Conservation (phyloP, 2,888 invertebrate species). For the Cosmia trapezina region DNA sequence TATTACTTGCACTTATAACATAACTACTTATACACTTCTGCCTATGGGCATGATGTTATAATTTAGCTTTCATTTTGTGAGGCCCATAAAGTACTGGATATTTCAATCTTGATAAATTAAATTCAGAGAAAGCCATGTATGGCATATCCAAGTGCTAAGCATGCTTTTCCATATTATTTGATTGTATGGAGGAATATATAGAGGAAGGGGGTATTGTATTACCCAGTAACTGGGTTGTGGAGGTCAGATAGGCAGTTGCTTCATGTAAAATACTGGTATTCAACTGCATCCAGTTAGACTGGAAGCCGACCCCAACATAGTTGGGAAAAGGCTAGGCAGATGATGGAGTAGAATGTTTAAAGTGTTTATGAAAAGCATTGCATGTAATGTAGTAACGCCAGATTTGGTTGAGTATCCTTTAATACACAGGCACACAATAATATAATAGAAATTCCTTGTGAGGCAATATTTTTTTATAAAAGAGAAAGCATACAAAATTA, state of each 20-base stretch:
- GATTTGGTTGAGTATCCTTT: not conserved
- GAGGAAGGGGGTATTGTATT: too few species aligned
- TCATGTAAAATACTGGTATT: too few species aligned
- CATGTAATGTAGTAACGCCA: not conserved
- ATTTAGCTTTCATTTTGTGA: not conserved
- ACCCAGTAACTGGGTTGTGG: too few species aligned
- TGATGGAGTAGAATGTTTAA: not conserved
- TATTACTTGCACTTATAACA: too few species aligned
- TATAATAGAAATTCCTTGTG: not conserved
- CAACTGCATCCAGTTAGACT: too few species aligned
- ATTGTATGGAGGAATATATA: not conserved
- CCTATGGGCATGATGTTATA: not conserved
- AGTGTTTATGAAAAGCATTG: not conserved
- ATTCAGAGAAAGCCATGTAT: not conserved
- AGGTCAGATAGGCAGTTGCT: too few species aligned
- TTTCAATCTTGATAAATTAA: not conserved
- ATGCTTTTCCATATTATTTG: not conserved
- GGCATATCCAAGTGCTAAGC: not conserved
- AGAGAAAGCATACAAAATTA: constrained; percentile 7
- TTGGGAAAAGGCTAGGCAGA: too few species aligned
- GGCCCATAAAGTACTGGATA: not conserved
- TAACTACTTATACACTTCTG: not conserved
- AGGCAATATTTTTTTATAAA: not conserved
- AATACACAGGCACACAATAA: not conserved
- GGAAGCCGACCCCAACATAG: too few species aligned